Evolutionary conservation across 2,888 invertebrate genomes (phyloP).

Genomic region (Drosophila phalerata): DNA sequence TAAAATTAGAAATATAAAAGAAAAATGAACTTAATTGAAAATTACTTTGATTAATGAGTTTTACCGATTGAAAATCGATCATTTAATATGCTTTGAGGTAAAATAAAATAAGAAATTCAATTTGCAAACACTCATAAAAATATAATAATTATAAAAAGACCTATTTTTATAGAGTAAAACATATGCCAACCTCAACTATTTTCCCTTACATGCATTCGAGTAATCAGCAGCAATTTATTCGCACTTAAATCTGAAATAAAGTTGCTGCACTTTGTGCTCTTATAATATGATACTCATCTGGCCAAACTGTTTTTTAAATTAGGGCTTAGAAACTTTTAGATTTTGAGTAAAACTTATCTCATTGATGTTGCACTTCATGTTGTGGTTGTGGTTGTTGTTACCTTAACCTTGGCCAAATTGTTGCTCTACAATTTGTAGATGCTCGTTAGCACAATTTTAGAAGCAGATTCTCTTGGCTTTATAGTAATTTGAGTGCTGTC

Average conservation of each 20-base stretch:
- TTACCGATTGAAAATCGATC: no score
- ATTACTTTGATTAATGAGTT: no score
- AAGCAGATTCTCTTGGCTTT: conserved; percentile 1
- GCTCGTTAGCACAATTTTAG: conserved; percentile 50
- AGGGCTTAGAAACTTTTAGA: conserved; percentile 9
- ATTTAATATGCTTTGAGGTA: no score
- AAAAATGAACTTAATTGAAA: no score
- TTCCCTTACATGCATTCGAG: neutral
- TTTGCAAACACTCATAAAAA: no score
- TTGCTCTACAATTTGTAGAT: conserved; percentile 8
- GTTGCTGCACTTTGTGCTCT: conserved; percentile 22
- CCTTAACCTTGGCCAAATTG: conserved; percentile 36
- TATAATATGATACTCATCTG: conserved; percentile 15
- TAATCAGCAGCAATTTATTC: conserved; percentile 37
- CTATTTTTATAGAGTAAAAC: no score
- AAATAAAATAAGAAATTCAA: no score
- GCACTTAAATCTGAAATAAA: conserved; percentile 41
- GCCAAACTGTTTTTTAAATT: neutral
- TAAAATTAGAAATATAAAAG: no score
- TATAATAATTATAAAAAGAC: no score
- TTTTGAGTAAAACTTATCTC: conserved; percentile 13
- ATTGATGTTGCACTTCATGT: conserved; percentile 10
- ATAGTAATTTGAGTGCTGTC: conserved; percentile 51
- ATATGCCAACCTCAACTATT: neutral
- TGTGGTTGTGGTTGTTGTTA: conserved; percentile 10